phyloP scores from a whole-genome alignment of 2,797 vertebrate genomes.

The Sibirionetta formosa region DNA sequence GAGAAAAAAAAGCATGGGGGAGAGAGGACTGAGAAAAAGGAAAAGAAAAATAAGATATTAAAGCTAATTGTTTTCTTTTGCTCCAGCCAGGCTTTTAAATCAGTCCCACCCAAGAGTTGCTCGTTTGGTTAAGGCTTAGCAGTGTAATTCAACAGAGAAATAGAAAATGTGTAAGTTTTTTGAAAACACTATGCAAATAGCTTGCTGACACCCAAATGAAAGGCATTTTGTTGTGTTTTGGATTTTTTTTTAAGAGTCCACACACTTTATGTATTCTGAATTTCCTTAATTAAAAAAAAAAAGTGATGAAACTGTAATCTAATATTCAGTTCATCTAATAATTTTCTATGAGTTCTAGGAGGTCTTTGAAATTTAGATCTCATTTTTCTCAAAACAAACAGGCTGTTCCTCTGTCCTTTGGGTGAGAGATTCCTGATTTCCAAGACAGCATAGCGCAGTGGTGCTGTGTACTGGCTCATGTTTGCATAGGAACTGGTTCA shows the following conservation, averaged over 20 bases:
- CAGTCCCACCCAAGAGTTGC: not conserved
- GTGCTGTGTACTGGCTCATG: not conserved
- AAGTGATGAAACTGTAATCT: not conserved
- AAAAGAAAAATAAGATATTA: not conserved
- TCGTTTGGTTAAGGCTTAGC: not conserved
- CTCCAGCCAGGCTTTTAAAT: not conserved
- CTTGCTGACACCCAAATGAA: not conserved
- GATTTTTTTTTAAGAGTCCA: not conserved
- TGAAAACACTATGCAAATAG: not conserved
- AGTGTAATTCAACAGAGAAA: not conserved
- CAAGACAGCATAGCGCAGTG: not conserved
- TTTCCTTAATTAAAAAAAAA: conserved; percentile 7
- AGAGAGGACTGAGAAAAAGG: not conserved
- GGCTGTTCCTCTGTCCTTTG: not conserved
- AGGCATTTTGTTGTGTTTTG: not conserved
- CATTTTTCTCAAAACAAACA: not conserved
- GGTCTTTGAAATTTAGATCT: not conserved
- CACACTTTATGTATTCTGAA: not conserved
- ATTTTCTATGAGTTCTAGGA: not conserved
- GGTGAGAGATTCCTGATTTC: not conserved
- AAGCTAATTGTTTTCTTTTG: not conserved
- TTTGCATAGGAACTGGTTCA: not conserved
- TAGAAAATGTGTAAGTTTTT: not conserved
- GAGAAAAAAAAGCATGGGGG: not conserved
- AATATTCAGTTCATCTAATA: not conserved